Base-by-base conservation (phyloP, 2,797 vertebrate species). In the Paratrypauchen microcephalus region DNA sequence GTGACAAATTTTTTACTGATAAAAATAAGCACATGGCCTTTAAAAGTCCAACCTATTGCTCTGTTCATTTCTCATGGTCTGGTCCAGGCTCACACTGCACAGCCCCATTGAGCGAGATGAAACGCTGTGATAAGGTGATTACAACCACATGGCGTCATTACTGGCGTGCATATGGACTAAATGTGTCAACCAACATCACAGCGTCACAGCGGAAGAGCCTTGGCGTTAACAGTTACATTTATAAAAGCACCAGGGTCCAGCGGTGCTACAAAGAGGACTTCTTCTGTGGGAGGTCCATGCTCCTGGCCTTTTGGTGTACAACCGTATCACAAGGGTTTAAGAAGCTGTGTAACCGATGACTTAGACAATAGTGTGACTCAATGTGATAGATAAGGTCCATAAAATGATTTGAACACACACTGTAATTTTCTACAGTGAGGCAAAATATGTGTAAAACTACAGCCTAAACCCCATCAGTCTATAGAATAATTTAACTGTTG, bases 91-190 rank as follows among this genome's bases (percentile, higher is more conserved):
- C 69, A 48, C 73, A 65, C 73, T 4, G 79, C 77, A 68, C 67
- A 59, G 81, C 83, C 82, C 83, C 83, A 82, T 84, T 88, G 76
- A 77, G 71, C 69, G 39, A 79, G 83, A 88, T 81, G 75, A 89
- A 91, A 90, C 75, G 71, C 78, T 48, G 55, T 9, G 88, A 92
- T 88, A 90, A 87, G 85, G 77, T 69, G 76, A 91, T 85, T 87
- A 84, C 80, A 88, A 82, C 78, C 91, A 92, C 89, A 91, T 91
- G 90, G 80, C 63, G 16, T 87, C 86, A 80, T 91, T 89, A 87
- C 77, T 54, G 5, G 26, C 2, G 36, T 77, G 80, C 91, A 90
- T 84, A 75, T 86, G 85, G 86, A 87, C 78, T 5, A 69, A 91
- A 90, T 70, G 87, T 91, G 89, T 88, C 86, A 82, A 77, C 75